Conservation (phyloP, 2,888 invertebrate genomes). For the Myopa testacea region DNA sequence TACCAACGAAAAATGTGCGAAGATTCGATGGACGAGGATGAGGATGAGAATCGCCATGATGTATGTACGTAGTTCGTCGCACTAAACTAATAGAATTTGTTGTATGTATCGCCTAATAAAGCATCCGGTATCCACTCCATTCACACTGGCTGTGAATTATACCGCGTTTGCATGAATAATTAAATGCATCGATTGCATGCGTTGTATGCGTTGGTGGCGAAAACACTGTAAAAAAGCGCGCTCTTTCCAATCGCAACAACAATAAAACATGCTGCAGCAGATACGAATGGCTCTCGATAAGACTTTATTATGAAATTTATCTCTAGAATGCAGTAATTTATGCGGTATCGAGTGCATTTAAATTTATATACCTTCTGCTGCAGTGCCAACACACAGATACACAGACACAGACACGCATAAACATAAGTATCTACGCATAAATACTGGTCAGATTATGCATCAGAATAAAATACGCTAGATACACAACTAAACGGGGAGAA, state of each 20-base stretch:
- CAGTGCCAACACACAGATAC: not conserved
- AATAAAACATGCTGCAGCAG: not conserved
- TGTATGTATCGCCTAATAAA: not conserved
- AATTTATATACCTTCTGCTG: constrained; percentile 41
- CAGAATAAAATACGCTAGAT: not conserved
- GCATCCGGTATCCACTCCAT: not conserved
- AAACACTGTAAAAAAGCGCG: not conserved
- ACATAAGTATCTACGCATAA: not conserved
- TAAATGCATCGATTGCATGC: not conserved
- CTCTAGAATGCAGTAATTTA: constrained; percentile 45
- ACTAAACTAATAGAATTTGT: not conserved
- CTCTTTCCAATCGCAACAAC: constrained; percentile 7
- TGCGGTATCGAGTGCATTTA: constrained; percentile 47
- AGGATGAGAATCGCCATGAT: no score
- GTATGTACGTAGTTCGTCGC: no score
- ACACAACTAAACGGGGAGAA: not conserved
- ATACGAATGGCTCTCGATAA: constrained; percentile 18
- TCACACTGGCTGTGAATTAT: not conserved
- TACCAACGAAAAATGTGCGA: not conserved
- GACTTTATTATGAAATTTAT: constrained; percentile 37
- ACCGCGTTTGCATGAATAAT: not conserved
- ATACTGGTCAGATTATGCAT: not conserved
- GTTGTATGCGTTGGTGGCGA: not conserved
- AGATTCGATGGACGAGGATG: not conserved
- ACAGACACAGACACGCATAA: no score